phyloP scores from a whole-genome alignment of 2,797 vertebrate genomes.

The Enteromius unitaeniatus region DNA sequence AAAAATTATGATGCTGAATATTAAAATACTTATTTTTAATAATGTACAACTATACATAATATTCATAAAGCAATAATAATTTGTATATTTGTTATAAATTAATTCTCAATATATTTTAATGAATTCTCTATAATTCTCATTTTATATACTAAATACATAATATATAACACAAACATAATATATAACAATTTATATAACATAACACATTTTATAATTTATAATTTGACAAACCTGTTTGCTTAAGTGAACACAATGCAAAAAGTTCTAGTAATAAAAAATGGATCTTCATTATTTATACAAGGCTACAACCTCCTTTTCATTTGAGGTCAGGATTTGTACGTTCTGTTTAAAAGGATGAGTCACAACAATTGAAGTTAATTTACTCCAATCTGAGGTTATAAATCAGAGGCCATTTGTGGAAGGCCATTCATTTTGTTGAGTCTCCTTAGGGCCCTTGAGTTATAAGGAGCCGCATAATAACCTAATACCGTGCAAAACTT shows the following conservation, averaged over 20 bases:
- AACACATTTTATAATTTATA: background rate
- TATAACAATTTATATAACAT: no score
- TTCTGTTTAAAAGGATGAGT: constrained; percentile 14
- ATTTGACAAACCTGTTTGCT: background rate
- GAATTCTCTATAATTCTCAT: no score
- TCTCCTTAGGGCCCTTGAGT: constrained; percentile 27
- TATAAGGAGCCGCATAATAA: constrained; percentile 25
- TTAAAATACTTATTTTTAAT: background rate
- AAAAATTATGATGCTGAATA: background rate
- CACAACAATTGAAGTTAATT: constrained; percentile 25
- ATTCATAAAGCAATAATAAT: background rate
- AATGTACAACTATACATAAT: background rate
- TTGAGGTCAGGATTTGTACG: background rate
- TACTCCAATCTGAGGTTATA: constrained; percentile 24
- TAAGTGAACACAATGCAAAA: background rate
- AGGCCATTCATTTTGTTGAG: constrained; percentile 27
- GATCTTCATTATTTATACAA: background rate
- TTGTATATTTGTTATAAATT: background rate
- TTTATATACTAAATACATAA: background rate
- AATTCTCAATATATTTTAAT: background rate
- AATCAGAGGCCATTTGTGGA: constrained; percentile 23
- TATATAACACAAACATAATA: background rate
- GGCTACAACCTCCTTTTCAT: background rate
- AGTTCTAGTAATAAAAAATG: background rate
- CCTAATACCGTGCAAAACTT: constrained; percentile 26